These are phyloP conservation scores for Ardeotis arabs DNA, from an alignment of 2,113 vertebrate species.

Conservation along the genomic window DNA sequence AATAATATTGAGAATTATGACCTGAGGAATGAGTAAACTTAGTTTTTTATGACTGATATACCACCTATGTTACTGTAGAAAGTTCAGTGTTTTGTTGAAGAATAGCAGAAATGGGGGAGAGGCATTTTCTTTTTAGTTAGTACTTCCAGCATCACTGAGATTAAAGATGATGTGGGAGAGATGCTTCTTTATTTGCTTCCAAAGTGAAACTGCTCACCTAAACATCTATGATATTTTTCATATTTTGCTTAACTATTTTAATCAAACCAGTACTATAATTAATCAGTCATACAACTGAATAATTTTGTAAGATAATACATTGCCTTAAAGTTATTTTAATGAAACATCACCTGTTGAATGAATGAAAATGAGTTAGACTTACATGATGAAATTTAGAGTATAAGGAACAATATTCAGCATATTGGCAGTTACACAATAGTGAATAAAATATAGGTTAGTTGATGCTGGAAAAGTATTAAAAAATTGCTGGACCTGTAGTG, in stretches of 20 bases:
- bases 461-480: background rate
- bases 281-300: background rate
- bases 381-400: background rate
- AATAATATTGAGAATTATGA: background rate
- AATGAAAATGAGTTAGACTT: background rate
- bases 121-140: background rate
- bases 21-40: no score
- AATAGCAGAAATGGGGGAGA: background rate
- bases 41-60: background rate
- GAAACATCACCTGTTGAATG: background rate
- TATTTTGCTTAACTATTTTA: background rate
- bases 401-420: background rate
- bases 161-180: background rate
- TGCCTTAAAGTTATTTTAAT: background rate
- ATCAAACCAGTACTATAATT: background rate
- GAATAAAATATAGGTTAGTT: background rate
- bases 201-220: background rate
- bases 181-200: background rate
- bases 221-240: background rate
- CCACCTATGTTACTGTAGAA: background rate
- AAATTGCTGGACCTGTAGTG: background rate
- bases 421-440: background rate
- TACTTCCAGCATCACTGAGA: background rate
- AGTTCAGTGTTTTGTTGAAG: background rate
- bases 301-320: background rate